A percentile compares a stretch with the other conserved stretches of the same genome.
These are phyloP conservation scores for Turdus rufiventris DNA, from an alignment of 2,113 vertebrate species.

Conservation along the genomic window DNA sequence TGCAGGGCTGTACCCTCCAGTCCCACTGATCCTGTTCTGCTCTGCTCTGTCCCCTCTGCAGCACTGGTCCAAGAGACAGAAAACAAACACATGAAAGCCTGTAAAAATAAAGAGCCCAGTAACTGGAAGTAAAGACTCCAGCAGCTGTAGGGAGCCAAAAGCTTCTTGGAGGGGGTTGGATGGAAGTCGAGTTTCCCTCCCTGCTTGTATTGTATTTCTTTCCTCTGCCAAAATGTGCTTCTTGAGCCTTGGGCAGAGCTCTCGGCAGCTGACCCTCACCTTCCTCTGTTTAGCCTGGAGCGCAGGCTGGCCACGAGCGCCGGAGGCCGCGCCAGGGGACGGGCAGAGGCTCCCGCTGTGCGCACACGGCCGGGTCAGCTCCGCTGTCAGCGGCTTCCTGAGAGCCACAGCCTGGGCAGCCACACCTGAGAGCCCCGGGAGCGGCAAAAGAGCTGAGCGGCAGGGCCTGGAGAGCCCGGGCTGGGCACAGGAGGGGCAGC, in stretches of 20 bases:
- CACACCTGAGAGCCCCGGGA: slow-evolving; percentile 41
- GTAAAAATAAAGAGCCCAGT: slow-evolving; percentile 26
- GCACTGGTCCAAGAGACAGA: neutral
- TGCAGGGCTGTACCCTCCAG: neutral
- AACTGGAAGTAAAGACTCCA: neutral
- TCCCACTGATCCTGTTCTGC: neutral
- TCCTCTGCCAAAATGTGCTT: slow-evolving; percentile 86
- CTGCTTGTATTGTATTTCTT: slow-evolving; percentile 87
- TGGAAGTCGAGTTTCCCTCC: slow-evolving; percentile 53
- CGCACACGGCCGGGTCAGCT: slow-evolving; percentile 50
- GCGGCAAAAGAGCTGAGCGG: neutral
- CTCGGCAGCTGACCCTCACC: slow-evolving; percentile 80
- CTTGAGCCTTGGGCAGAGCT: slow-evolving; percentile 81
- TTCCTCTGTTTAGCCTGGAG: slow-evolving; percentile 86
- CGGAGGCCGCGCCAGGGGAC: slow-evolving; percentile 66
- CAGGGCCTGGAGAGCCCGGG: neutral
- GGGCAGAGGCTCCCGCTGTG: slow-evolving; percentile 3
- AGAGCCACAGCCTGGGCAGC: neutral
- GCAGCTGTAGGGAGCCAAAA: slow-evolving; percentile 50
- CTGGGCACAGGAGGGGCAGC: neutral
- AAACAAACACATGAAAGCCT: slow-evolving; percentile 26
- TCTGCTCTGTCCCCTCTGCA: neutral
- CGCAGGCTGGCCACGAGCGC: slow-evolving; percentile 77
- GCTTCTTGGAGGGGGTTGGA: slow-evolving; percentile 49
- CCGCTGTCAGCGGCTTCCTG: slow-evolving; percentile 53